phyloP scores from a whole-genome alignment of 2,113 vertebrate species.

The Istiophorus platypterus region DNA sequence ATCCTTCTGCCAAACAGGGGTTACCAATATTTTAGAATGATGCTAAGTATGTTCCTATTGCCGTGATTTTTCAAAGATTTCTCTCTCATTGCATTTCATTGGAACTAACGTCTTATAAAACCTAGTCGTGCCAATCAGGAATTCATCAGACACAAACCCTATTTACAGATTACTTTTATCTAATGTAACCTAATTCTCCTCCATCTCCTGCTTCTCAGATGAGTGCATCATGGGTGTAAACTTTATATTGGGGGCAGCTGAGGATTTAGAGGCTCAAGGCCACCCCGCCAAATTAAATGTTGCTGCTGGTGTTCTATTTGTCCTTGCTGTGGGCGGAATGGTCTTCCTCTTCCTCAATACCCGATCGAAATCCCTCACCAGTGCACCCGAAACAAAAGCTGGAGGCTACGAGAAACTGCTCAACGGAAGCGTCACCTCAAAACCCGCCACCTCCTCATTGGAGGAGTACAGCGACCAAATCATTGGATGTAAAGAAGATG shows the following conservation, averaged over 20 bases:
- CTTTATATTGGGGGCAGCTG: conserved; percentile 38
- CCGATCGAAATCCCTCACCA: conserved; percentile 49
- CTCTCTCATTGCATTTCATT: not conserved
- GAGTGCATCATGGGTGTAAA: conserved; percentile 85
- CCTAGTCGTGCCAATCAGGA: not conserved
- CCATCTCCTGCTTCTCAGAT: conserved; percentile 71
- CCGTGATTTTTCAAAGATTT: not conserved
- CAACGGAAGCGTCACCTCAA: conserved; percentile 50
- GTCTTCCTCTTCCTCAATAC: conserved; percentile 84
- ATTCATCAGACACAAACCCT: not conserved
- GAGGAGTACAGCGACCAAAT: conserved; percentile 88
- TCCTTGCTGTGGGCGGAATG: conserved; percentile 79
- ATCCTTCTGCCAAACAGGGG: not conserved
- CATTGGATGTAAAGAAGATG: conserved; percentile 70
- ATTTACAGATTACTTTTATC: not conserved
- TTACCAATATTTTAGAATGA: conserved; percentile 12
- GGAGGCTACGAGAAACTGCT: conserved; percentile 87
- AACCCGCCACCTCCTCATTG: conserved; percentile 68
- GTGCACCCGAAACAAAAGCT: conserved; percentile 53
- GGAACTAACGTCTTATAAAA: not conserved
- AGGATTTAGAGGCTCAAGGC: conserved; percentile 55
- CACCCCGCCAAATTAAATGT: conserved; percentile 71
- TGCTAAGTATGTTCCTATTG: not conserved
- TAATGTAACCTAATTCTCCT: conserved; percentile 16
- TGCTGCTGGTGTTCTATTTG: conserved; percentile 79